Conservation (phyloP, 1,140 invertebrate genomes). For the Hermetia illucens region DNA sequence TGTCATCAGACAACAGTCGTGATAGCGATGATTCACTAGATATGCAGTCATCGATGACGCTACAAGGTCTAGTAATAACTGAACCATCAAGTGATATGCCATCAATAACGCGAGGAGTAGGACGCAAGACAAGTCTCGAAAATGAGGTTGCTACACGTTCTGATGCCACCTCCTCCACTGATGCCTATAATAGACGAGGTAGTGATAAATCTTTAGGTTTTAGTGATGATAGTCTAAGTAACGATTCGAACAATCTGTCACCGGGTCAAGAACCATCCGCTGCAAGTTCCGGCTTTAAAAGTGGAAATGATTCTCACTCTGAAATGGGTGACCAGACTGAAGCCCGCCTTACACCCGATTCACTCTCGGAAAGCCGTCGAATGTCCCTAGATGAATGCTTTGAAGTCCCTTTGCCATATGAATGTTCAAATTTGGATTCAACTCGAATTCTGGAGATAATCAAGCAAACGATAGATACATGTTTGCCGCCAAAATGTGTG, state of each 20-base stretch:
- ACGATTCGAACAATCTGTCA: constrained; percentile 37
- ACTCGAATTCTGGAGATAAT: constrained; percentile 67
- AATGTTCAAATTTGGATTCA: constrained; percentile 62
- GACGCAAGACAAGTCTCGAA: constrained; percentile 46
- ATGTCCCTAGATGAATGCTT: constrained; percentile 38
- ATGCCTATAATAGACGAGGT: constrained; percentile 30
- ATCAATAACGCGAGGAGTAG: constrained; percentile 66
- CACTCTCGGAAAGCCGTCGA: constrained; percentile 26
- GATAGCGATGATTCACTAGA: constrained; percentile 34
- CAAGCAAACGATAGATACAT: constrained; percentile 65
- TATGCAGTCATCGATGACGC: constrained; percentile 26
- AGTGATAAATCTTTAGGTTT: constrained; percentile 48
- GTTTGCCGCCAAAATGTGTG: constrained; percentile 60
- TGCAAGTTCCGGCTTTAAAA: constrained; percentile 27
- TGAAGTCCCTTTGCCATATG: constrained; percentile 61
- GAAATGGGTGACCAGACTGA: constrained; percentile 29
- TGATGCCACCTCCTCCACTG: constrained; percentile 3
- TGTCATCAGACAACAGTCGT: constrained; percentile 49
- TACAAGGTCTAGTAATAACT: constrained; percentile 52
- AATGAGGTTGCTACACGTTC: constrained; percentile 22
- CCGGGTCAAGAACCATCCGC: constrained; percentile 29
- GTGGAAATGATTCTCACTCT: constrained; percentile 22
- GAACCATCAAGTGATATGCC: constrained; percentile 61
- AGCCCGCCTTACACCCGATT: constrained; percentile 23
- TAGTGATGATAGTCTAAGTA: constrained; percentile 50